These are phyloP conservation scores for Gallinago nigripennis DNA, from an alignment of 2,797 vertebrate species.

Conservation along the genomic window DNA sequence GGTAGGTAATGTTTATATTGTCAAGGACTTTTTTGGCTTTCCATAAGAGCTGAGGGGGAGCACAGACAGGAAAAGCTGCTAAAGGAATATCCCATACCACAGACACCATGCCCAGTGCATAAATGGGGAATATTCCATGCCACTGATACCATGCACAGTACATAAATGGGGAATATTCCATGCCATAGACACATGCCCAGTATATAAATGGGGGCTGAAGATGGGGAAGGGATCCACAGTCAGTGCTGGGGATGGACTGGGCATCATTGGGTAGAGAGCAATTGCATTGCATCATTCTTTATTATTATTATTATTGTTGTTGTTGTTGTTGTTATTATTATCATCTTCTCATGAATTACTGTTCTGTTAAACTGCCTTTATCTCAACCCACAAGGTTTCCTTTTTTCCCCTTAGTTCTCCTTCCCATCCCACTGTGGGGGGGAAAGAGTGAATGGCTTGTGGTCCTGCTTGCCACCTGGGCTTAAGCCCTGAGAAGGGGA, in stretches of 20 bases:
- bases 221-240: not conserved
- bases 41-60: not conserved
- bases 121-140: not conserved
- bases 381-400: not conserved
- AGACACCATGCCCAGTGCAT: not conserved
- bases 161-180: not conserved
- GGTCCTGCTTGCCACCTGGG: not conserved
- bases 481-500: not conserved
- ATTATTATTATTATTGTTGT: not conserved
- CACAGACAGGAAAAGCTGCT: not conserved
- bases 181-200: not conserved
- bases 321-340: too few relatives aligned
- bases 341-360: not conserved
- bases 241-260: not conserved
- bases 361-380: not conserved
- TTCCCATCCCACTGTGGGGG: not conserved
- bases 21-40: not conserved
- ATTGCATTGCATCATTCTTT: not conserved
- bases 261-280: not conserved
- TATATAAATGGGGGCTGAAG: not conserved
- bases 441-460: not conserved
- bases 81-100: not conserved
- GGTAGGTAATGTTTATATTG: not conserved
- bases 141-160: not conserved
- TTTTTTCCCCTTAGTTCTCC: not conserved